Base-by-base conservation (phyloP, 2,797 vertebrate genomes). In the Pteronotus mesoamericanus region DNA sequence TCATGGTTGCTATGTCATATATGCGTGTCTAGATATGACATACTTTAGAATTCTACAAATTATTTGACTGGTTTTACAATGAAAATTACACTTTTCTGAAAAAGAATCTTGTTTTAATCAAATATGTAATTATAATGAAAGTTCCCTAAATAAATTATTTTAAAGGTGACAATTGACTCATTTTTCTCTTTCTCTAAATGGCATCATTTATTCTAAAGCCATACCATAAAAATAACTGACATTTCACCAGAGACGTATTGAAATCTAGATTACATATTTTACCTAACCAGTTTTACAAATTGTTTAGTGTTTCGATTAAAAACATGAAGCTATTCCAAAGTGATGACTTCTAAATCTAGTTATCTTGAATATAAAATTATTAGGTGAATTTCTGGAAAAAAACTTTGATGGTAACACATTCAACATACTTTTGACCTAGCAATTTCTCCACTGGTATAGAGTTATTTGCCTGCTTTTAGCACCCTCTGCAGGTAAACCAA, bases 401-500 rank as follows among this genome's bases (percentile, higher is more conserved):
- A 94, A 83, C 44, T 92, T 53, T 87, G 46, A 57, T 59, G 6
- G 8, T 57, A 91, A 91, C 89, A 96, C 16, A 88, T 59, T 94
- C 94, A 82, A 78, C 42, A 48, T 10, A 19, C 51, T 24, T 89
- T 84, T 93, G 66, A 96, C 93, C 91, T 78, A 96, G 77, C 29
- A 72, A 95, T 53, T 53, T 1, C 79, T 72, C 92, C 16, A 82
- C 37, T 85, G 86, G 87, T 64, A 64, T 5, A 69, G 91, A 79
- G 37, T 24, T 94, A 98, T 96, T 98, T 98, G 97, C 94, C 98
- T 98, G 98, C 98, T 97, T 98, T 95, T 96, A 98, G 98, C 98
- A 98, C 98, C 98, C 98, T 98, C 98, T 99, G 97, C 98, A 99
- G 98, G 98, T 96, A 91, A 98, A 96, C 24, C 89, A 86, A 71